phyloP scores from a whole-genome alignment of 2,888 invertebrate genomes.

The Drosophila parthenogenetica region DNA sequence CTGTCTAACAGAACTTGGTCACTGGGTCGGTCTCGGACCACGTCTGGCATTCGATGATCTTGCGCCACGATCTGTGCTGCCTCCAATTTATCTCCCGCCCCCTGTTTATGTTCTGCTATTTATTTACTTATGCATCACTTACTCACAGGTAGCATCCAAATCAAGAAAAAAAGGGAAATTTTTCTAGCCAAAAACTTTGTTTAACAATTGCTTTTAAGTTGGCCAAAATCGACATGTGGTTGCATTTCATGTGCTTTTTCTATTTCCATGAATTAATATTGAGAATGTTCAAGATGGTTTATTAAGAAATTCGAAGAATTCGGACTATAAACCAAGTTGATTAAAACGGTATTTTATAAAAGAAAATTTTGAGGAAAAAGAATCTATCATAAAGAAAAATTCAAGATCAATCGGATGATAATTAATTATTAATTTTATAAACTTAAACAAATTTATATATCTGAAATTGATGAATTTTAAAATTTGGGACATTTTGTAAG shows the following conservation, averaged over 20 bases:
- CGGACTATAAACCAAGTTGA: conserved; percentile 8
- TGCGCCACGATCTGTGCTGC: conserved; percentile 51
- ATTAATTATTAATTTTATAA: neutral
- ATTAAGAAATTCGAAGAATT: conserved; percentile 13
- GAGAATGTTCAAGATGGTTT: neutral
- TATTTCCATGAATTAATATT: conserved; percentile 19
- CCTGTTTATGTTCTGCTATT: conserved; percentile 28
- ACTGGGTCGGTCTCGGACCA: conserved; percentile 69
- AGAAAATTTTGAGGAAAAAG: too few species aligned
- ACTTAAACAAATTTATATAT: neutral
- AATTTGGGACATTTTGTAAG: neutral
- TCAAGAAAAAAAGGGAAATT: conserved; percentile 18
- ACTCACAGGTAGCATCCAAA: conserved; percentile 49
- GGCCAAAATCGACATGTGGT: conserved; percentile 29
- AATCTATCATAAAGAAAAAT: too few species aligned
- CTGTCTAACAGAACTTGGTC: conserved; percentile 74
- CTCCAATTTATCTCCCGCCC: neutral
- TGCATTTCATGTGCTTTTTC: conserved; percentile 23
- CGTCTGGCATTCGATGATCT: conserved; percentile 59
- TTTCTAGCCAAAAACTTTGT: conserved; percentile 30
- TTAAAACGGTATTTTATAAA: conserved; percentile 5
- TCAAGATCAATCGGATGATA: too few species aligned
- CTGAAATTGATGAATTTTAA: too few species aligned
- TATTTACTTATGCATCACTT: conserved; percentile 70
- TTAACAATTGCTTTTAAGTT: conserved; percentile 31